Conservation (phyloP, 2,113 vertebrate genomes). For the Clarias gariepinus region DNA sequence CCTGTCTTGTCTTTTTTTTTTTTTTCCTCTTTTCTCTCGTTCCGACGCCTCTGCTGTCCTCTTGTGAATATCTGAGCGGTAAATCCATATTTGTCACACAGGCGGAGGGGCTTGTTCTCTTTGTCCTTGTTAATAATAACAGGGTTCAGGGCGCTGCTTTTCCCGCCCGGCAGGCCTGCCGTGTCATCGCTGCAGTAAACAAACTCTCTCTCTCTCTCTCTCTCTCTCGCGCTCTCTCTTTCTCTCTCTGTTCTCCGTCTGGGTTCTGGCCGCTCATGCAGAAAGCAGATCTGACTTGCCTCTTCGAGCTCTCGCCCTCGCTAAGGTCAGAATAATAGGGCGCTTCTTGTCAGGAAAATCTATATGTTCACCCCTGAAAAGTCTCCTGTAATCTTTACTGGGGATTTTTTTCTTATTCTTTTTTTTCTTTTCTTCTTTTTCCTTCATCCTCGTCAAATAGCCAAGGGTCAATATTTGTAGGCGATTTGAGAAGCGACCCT, state of each 20-base stretch:
- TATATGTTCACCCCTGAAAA: conserved; percentile 75
- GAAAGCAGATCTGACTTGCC: conserved; percentile 72
- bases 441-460: conserved; percentile 40
- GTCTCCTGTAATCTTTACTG: conserved; percentile 67
- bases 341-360: conserved; percentile 77
- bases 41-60: conserved; percentile 72
- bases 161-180: conserved; percentile 78
- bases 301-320: conserved; percentile 57
- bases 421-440: not conserved
- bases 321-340: conserved; percentile 75
- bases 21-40: conserved; percentile 11
- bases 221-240: not conserved
- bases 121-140: conserved; percentile 87
- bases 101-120: conserved; percentile 71
- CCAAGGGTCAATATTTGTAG: conserved; percentile 52
- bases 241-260: conserved; percentile 50
- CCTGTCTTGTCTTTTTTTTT: conserved; percentile 22
- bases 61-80: conserved; percentile 73
- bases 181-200: conserved; percentile 81
- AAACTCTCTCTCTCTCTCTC: conserved; percentile 63
- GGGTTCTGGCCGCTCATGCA: conserved; percentile 76
- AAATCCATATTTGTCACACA: conserved; percentile 82
- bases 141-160: conserved; percentile 74
- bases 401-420: conserved; percentile 58
- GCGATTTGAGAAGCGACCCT: conserved; percentile 59